Conservation (phyloP, 1,140 invertebrate species). For the Helicoverpa zea region DNA sequence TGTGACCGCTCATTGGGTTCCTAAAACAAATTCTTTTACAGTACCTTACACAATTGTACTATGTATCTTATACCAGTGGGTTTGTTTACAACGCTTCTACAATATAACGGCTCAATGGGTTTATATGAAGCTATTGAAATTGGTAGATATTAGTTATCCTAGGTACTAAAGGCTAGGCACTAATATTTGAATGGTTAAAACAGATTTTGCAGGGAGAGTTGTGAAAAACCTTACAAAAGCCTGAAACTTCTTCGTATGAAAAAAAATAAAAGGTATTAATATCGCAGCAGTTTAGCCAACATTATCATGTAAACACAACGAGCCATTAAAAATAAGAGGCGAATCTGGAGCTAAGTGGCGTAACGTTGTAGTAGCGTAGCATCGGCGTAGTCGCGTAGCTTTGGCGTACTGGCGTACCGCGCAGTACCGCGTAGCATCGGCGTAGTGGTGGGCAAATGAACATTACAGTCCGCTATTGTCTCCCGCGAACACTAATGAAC, state of each 20-base stretch:
- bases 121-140: no score
- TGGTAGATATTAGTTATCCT: no score
- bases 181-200: no score
- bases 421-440: not conserved
- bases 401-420: not conserved
- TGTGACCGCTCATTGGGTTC: no score
- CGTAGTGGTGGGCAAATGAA: constrained; percentile 52
- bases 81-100: no score
- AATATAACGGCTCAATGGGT: no score
- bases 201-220: no score
- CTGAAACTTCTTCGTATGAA: not conserved
- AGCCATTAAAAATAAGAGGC: constrained; percentile 39
- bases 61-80: no score
- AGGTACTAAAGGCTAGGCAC: no score
- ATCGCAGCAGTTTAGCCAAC: not conserved
- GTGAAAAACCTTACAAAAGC: not conserved
- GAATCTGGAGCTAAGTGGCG: constrained; percentile 40
- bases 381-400: not conserved
- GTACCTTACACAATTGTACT: no score
- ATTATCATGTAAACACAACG: constrained; percentile 8
- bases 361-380: not conserved
- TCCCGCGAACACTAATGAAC: constrained; percentile 55
- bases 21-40: no score
- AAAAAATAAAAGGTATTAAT: not conserved
- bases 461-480: constrained; percentile 56